Evolutionary conservation across 2,797 vertebrate species (phyloP).

Genomic region (Amblyraja radiata): DNA sequence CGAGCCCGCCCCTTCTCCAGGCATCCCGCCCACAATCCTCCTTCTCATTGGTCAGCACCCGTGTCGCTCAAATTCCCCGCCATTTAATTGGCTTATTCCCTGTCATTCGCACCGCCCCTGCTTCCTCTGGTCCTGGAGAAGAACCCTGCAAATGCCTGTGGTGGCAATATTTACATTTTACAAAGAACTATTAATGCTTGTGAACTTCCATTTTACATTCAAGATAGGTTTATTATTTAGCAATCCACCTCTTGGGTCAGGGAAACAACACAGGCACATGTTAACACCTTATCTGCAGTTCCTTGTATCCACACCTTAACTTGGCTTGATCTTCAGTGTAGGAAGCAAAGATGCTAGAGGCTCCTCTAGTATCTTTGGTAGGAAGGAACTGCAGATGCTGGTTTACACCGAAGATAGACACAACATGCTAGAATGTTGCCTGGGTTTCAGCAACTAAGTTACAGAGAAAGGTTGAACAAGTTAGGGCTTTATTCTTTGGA

Average conservation of each 20-base stretch:
- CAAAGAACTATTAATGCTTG: neutral
- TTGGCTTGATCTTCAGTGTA: too few species aligned
- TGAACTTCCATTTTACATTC: neutral
- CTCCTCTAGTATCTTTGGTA: too few species aligned
- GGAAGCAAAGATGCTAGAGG: too few species aligned
- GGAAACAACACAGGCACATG: neutral
- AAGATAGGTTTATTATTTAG: neutral
- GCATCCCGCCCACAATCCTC: too few species aligned
- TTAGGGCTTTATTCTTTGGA: too few species aligned
- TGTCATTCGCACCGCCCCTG: neutral
- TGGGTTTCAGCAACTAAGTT: too few species aligned
- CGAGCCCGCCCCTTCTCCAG: fast-evolving
- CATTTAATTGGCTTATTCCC: fast-evolving
- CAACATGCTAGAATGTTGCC: too few species aligned
- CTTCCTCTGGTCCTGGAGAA: neutral
- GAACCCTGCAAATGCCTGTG: neutral
- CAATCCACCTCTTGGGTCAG: neutral
- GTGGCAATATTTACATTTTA: neutral
- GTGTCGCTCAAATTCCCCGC: neutral
- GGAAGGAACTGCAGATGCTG: too few species aligned
- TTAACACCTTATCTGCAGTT: neutral
- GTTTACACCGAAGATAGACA: too few species aligned
- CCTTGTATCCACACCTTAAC: neutral
- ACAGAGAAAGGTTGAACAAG: too few species aligned
- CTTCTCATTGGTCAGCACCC: neutral